phyloP scores from a whole-genome alignment of 1,140 invertebrate species.

The Zaprionus ghesquierei region DNA sequence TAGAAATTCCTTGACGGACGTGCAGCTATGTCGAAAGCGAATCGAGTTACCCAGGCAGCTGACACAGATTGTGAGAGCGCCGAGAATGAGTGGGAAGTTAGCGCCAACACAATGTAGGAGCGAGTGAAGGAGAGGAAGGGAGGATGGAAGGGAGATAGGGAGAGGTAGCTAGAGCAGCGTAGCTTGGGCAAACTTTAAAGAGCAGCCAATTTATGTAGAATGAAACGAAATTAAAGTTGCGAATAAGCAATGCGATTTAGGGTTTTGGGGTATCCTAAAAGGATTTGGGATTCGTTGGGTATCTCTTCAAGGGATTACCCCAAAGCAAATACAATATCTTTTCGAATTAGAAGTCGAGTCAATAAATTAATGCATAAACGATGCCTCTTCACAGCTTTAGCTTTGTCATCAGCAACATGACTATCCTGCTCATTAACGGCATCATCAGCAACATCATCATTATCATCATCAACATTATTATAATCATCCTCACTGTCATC shows the following conservation, averaged over 20 bases:
- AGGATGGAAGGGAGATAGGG: neutral
- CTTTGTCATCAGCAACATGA: neutral
- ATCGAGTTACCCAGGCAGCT: constrained; percentile 39
- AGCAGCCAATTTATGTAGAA: neutral
- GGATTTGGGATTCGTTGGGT: neutral
- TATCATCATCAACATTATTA: neutral
- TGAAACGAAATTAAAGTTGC: neutral
- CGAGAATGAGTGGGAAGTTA: neutral
- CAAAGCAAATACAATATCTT: neutral
- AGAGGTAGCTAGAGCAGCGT: neutral
- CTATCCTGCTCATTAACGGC: neutral
- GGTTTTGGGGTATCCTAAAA: too few relatives aligned
- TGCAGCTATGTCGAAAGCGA: constrained; percentile 47
- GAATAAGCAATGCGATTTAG: neutral
- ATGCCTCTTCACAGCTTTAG: neutral
- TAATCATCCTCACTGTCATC: neutral
- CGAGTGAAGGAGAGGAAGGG: neutral
- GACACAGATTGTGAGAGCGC: constrained; percentile 64
- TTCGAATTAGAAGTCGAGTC: neutral
- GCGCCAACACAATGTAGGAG: neutral
- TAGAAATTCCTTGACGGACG: constrained; percentile 69
- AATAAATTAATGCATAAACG: neutral
- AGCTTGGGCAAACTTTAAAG: neutral
- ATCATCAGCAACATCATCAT: neutral
- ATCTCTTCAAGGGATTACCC: neutral